phyloP scores from a whole-genome alignment of 2,113 vertebrate species.

The Daphoenositta chrysoptera region DNA sequence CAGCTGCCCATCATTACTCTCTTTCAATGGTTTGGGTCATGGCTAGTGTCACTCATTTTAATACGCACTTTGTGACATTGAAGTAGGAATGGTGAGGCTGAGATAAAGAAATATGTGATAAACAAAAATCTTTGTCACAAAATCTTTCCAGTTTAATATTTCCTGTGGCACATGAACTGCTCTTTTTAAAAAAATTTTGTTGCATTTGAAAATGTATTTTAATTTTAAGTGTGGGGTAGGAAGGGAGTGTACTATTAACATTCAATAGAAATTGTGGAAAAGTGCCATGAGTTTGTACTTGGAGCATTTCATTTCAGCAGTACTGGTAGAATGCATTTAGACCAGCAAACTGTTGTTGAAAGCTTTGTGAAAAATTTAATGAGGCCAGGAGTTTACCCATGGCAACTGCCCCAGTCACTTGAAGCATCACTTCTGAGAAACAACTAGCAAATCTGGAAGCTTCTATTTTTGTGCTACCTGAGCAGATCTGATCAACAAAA shows the following conservation, averaged over 20 bases:
- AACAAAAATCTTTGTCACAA: background rate
- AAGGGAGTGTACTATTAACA: background rate
- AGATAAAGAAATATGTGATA: slow-evolving; percentile 14
- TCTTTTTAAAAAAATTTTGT: background rate
- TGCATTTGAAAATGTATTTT: background rate
- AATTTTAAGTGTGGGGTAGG: background rate
- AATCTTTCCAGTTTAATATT: background rate
- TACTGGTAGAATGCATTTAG: background rate
- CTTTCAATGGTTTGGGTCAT: slow-evolving; percentile 47
- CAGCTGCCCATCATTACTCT: slow-evolving; percentile 54
- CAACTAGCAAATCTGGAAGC: background rate
- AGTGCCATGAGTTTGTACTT: background rate
- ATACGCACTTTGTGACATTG: slow-evolving; percentile 32
- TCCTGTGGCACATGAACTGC: background rate
- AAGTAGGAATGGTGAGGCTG: background rate
- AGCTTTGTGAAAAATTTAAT: slow-evolving; percentile 19
- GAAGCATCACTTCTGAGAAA: background rate
- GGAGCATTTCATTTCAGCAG: background rate
- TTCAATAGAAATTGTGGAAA: background rate
- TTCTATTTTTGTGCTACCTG: background rate
- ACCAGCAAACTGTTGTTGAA: background rate
- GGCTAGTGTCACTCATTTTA: slow-evolving; percentile 41
- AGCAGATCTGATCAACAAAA: background rate
- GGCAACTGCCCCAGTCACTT: background rate
- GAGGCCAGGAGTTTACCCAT: slow-evolving; percentile 2